These are phyloP conservation scores for Philaethria dido DNA, from an alignment of 2,888 invertebrate species.

Conservation along the genomic window DNA sequence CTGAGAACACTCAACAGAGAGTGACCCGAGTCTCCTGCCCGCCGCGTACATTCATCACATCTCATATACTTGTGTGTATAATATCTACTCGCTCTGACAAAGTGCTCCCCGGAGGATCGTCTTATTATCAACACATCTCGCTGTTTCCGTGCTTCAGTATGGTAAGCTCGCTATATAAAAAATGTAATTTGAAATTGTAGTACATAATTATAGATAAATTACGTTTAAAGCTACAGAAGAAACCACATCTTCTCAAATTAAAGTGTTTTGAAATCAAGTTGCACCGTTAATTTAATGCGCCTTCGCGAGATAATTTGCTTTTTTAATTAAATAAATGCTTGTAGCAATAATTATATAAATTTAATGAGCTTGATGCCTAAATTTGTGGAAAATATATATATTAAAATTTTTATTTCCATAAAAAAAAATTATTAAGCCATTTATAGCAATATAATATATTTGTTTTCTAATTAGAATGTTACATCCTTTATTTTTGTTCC, in stretches of 20 bases:
- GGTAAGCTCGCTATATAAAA: slow-evolving; percentile 24
- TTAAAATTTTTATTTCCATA: no score
- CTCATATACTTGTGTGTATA: slow-evolving; percentile 12
- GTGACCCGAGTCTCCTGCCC: background rate
- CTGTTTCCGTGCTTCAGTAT: slow-evolving; percentile 31
- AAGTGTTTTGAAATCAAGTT: background rate
- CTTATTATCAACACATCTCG: slow-evolving; percentile 24
- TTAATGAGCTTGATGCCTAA: no score
- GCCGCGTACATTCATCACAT: background rate
- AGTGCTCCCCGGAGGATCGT: slow-evolving; percentile 15
- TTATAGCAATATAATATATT: background rate
- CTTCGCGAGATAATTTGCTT: background rate
- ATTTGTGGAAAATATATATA: no score
- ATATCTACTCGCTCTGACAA: background rate
- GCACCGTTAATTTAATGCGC: background rate
- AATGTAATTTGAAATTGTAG: background rate
- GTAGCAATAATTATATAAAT: background rate
- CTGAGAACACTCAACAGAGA: background rate
- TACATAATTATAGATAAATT: slow-evolving; percentile 1
- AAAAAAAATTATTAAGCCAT: background rate
- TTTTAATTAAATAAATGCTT: background rate
- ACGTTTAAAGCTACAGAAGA: background rate
- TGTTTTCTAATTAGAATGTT: background rate
- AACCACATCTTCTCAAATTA: background rate
- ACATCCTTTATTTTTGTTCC: background rate